Evolutionary conservation across 2,113 vertebrate genomes (phyloP), one percentile per base, ranked within the genome.

Genomic region (Scalopus aquaticus): DNA sequence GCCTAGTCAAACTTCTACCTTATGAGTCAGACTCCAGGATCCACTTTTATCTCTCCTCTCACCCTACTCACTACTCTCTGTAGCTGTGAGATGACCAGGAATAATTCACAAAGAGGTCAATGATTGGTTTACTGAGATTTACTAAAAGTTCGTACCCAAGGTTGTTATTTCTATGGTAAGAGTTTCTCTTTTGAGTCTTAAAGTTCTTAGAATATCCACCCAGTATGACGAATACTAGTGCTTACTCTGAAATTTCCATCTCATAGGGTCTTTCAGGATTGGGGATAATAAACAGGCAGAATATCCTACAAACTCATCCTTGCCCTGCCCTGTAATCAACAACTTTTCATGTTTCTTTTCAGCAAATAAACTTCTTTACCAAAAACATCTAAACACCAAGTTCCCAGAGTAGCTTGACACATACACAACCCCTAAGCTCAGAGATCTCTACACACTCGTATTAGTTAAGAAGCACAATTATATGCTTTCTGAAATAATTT

Each of bases 361-460:
- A 84, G 76, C n/a, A 69, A 94, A 73, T 51, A 44, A 69, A 62
- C 9, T 69, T 69, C 6, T 65, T 58, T 22, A 13, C 28, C 49
- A 78, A 90, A 92, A 44, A 58, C 44, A 78, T 49, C 22, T 87
- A 35, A 90, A 49, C 17, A 58, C n/a, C 26, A 94, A 90, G n/a
- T 73, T 0, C 17, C 26, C 24, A 82, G 70, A 60, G 13, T 1
- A 87, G 37, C 35, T 6, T 90, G 32, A 67, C n/a, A 17, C 35
- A 67, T 28, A 46, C 54, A 39, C 2, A 92, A 70, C 10, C 20
- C 17, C n/a, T 49, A 70, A 64, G 22, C 12, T 84, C 30, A 39
- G 6, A 51, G 65, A 39, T 20, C 4, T 6, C 16, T 78, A 49
- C 30, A 69, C 2, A 60, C 3, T 56, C 42, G 8, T n/a, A 69